phyloP scores from a whole-genome alignment of 2,797 vertebrate species.

The Hemitrygon akajei region DNA sequence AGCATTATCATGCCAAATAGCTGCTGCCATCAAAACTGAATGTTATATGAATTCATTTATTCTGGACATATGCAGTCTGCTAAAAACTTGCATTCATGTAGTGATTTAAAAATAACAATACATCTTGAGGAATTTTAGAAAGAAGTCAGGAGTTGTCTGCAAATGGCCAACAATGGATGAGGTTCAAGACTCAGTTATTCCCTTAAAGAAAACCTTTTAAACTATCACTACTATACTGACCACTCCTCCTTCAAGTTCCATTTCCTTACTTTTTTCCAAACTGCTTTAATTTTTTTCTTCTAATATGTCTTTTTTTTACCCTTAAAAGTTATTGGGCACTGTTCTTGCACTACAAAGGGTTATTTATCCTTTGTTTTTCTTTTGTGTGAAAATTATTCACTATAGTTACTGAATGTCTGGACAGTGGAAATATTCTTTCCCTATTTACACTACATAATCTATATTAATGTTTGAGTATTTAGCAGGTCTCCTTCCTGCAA shows the following conservation, averaged over 20 bases:
- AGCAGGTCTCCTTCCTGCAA: neutral
- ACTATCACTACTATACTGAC: neutral
- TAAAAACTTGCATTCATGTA: neutral
- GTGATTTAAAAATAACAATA: neutral
- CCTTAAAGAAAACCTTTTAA: neutral
- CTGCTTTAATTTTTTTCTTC: neutral
- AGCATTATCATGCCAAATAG: neutral
- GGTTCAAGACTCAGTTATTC: neutral
- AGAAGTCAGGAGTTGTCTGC: neutral
- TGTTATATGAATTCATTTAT: neutral
- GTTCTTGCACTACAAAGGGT: neutral
- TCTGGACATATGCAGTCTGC: neutral
- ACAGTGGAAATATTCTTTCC: neutral
- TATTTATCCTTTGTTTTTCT: neutral
- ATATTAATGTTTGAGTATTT: neutral
- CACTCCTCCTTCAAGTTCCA: neutral
- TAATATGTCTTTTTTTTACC: neutral
- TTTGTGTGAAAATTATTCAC: neutral
- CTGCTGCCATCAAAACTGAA: neutral
- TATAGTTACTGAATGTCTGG: neutral
- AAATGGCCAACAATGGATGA: neutral
- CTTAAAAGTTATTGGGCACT: neutral
- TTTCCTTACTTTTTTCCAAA: neutral
- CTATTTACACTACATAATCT: neutral
- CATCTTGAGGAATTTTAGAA: neutral